phyloP scores from a whole-genome alignment of 2,113 vertebrate genomes.

The Mustela nigripes region DNA sequence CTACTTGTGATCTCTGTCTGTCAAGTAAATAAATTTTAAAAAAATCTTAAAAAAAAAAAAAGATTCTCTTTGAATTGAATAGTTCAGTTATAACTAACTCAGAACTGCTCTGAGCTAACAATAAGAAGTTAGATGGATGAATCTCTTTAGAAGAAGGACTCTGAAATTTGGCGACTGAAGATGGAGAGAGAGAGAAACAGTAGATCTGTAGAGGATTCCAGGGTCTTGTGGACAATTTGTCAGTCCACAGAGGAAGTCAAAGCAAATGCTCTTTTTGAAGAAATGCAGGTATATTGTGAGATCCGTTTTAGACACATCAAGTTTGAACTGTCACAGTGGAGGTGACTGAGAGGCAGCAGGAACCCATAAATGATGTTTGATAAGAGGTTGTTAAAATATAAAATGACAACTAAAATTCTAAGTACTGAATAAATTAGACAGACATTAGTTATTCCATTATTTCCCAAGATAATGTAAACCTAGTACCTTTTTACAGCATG shows the following conservation, averaged over 20 bases:
- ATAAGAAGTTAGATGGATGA: neutral
- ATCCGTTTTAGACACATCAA: neutral
- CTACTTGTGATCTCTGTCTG: too few species aligned
- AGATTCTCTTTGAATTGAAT: neutral
- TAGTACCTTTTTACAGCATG: neutral
- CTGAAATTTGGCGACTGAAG: neutral
- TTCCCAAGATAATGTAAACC: neutral
- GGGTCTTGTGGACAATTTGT: neutral
- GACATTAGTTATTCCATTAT: neutral
- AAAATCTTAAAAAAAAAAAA: too few species aligned
- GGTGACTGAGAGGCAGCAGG: neutral
- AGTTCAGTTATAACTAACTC: neutral
- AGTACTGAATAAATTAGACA: neutral
- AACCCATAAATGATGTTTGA: neutral
- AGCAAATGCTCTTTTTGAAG: conserved; percentile 8
- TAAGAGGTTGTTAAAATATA: neutral
- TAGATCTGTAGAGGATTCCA: neutral
- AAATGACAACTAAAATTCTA: conserved; percentile 1
- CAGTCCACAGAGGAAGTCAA: neutral
- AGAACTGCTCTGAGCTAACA: neutral
- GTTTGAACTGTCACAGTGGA: neutral
- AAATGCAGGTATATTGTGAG: neutral
- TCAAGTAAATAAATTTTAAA: too few species aligned
- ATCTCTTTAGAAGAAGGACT: neutral
- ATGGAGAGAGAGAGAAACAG: neutral